Evolutionary conservation across 1,140 invertebrate species (phyloP).

Genomic region (Trypoxylus dichotomus): DNA sequence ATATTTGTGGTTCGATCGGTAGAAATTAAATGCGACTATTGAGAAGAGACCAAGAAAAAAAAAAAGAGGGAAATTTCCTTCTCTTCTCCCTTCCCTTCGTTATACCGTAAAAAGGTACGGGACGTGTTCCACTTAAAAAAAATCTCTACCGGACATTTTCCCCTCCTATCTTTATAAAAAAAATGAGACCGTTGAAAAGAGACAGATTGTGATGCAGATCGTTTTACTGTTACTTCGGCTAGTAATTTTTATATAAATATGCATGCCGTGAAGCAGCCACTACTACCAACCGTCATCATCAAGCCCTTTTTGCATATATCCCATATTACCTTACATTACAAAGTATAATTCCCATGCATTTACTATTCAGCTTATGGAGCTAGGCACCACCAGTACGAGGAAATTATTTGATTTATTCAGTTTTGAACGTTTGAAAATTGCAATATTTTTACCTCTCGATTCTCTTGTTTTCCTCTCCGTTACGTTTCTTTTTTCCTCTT

Average conservation of each 20-base stretch:
- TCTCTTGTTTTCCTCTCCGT: background rate
- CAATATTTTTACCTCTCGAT: background rate
- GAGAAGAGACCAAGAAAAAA: background rate
- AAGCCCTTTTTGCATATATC: slow-evolving; percentile 32
- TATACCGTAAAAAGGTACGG: background rate
- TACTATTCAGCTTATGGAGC: slow-evolving; percentile 36
- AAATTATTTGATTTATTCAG: slow-evolving; percentile 36
- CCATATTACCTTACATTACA: slow-evolving; percentile 40
- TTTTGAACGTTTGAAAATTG: background rate
- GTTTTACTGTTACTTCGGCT: slow-evolving; percentile 27
- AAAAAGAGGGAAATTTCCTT: background rate
- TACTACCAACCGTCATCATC: slow-evolving; percentile 34
- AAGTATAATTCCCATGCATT: slow-evolving; percentile 41
- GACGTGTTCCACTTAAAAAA: slow-evolving; percentile 3
- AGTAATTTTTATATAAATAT: slow-evolving; percentile 43
- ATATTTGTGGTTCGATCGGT: slow-evolving; percentile 15
- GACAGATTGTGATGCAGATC: background rate
- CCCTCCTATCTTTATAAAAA: background rate
- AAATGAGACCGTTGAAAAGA: background rate
- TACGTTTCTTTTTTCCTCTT: background rate
- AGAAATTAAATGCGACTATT: background rate
- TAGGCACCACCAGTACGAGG: slow-evolving; percentile 33
- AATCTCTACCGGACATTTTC: background rate
- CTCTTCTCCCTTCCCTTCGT: background rate
- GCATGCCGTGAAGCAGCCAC: slow-evolving; percentile 35